Evolutionary conservation across 1,140 invertebrate species (phyloP).

Genomic region (Zelostemma sp.): DNA sequence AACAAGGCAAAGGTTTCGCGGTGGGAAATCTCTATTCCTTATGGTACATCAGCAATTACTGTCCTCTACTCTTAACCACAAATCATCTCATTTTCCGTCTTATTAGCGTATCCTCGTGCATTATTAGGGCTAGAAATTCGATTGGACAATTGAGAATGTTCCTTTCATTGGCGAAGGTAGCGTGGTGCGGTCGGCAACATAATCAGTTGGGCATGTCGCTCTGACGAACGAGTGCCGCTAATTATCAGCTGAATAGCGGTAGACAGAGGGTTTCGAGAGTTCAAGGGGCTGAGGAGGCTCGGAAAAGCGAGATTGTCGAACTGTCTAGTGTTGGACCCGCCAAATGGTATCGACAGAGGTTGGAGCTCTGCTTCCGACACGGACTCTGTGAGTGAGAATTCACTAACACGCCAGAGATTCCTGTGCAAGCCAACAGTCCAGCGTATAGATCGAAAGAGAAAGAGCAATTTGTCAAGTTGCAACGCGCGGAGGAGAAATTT

Average conservation of each 20-base stretch:
- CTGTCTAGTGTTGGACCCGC: conserved; percentile 36
- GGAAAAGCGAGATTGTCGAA: conserved; percentile 45
- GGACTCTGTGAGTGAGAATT: conserved; percentile 19
- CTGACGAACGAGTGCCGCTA: conserved; percentile 61
- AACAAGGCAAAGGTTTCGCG: conserved; percentile 26
- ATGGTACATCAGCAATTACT: conserved; percentile 23
- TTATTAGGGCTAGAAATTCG: too few relatives aligned
- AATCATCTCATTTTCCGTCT: background rate
- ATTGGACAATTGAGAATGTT: too few relatives aligned
- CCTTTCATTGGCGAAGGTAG: too few relatives aligned
- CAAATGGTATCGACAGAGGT: conserved; percentile 53
- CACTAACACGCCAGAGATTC: conserved; percentile 42
- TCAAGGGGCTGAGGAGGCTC: conserved; percentile 15
- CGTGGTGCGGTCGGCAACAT: conserved; percentile 48
- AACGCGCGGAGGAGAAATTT: conserved; percentile 55
- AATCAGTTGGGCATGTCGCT: conserved; percentile 60
- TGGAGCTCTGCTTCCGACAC: conserved; percentile 28
- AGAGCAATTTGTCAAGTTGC: conserved; percentile 55
- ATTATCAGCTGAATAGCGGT: conserved; percentile 54
- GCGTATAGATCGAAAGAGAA: conserved; percentile 40
- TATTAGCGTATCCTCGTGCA: too few relatives aligned
- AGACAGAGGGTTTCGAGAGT: conserved; percentile 27
- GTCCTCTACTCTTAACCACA: background rate
- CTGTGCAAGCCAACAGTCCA: conserved; percentile 40
- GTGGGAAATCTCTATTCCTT: conserved; percentile 11